Percentiles rank a stretch among this genome's conserved stretches.
These are phyloP conservation scores for Chamaea fasciata DNA, from an alignment of 2,113 vertebrate species.

Conservation along the genomic window DNA sequence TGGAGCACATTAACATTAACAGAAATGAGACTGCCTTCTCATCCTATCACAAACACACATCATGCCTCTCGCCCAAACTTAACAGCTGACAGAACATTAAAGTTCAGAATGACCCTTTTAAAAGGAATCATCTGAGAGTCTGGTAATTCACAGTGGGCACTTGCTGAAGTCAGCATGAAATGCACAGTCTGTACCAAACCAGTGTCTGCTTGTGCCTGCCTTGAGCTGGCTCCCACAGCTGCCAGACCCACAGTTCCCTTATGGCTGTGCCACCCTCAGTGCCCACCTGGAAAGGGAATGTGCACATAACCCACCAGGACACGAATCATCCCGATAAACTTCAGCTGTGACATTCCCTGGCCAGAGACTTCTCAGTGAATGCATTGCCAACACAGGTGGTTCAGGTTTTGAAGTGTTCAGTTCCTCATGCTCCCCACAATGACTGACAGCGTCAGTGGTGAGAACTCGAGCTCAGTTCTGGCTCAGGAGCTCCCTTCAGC, in stretches of 20 bases:
- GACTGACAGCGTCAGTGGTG: neutral
- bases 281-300: neutral
- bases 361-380: neutral
- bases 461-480: neutral
- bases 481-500: neutral
- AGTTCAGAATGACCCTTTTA: neutral
- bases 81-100: neutral
- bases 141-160: neutral
- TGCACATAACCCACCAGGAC: accelerated
- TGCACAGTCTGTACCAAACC: neutral
- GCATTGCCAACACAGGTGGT: neutral
- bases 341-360: neutral
- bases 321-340: neutral
- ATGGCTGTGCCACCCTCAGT: neutral
- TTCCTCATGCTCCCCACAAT: neutral
- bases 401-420: neutral
- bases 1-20: neutral
- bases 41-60: neutral
- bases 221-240: neutral
- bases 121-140: neutral
- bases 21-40: neutral
- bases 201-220: neutral
- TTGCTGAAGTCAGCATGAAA: neutral
- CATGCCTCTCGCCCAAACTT: neutral
- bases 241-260: neutral